Evolutionary conservation across 2,888 invertebrate species (phyloP), one percentile per base, ranked within the genome.

Genomic region (Pristionchus mayeri): DNA sequence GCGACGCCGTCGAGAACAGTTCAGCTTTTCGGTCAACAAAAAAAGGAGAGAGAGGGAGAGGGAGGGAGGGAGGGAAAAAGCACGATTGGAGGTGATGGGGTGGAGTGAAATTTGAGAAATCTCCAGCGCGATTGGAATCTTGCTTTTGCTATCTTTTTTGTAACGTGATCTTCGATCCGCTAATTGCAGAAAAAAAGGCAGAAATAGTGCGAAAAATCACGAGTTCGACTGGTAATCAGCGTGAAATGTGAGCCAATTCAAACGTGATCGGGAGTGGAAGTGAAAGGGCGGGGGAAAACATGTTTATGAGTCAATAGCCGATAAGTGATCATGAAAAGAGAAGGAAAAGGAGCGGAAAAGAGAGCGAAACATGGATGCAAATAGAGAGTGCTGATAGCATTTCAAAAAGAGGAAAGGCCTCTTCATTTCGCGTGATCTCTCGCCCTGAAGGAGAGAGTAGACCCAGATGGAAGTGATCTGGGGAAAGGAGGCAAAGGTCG

Each of bases 21-120:
- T 71, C 71, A 71, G 71, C 71, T 71, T 71, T 71, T 71, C 71
- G 71, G 71, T 71, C 71, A 71, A 71, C 71, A 71, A 71, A 71
- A n/a, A 67, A 71, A 71, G 71, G 71, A 71, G n/a, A n/a, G 40
- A 54, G 54, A n/a, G 40, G 18, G 24, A 71, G 24, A 40, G n/a
- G 71, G 18, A 34, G 30, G 63, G 63, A 63, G 13, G 63, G 18
- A 34, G 27, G 13, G 40, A 24, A 21, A 40, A 16, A 63, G 63
- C 27, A 34, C 34, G 67, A 37, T n/a, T 21, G 37, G 21, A 27
- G 67, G 13, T 27, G 24, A 7, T 18, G 57, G 27, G 24, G 0
- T n/a, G 27, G 3, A 34, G 67, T 40, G 71, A 71, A 71, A 71
- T 71, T 71, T 71, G 71, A 71, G 71, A 71, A 44, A 71, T 71